Percentiles rank a stretch among this genome's conserved stretches.
Conservation (phyloP, 2,113 vertebrate species). For the Delphinus delphis region DNA sequence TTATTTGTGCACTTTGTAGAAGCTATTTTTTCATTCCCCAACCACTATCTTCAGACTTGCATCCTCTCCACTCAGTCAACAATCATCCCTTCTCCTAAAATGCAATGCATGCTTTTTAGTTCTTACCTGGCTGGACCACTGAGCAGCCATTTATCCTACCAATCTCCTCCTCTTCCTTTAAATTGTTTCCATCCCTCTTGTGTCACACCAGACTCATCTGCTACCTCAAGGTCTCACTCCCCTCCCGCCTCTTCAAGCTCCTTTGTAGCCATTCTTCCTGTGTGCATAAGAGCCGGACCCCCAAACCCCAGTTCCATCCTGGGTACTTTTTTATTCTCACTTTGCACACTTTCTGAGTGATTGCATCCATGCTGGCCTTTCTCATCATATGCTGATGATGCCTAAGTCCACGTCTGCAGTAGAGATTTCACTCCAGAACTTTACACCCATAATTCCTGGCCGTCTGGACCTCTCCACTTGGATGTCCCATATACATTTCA, state of each 20-base stretch:
- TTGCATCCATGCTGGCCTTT: not conserved
- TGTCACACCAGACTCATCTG: not conserved
- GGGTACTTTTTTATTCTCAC: too few relatives aligned
- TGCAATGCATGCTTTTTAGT: not conserved
- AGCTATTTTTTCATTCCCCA: not conserved
- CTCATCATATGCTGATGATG: not conserved
- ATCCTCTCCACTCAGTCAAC: not conserved
- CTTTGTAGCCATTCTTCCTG: not conserved
- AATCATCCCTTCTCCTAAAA: not conserved
- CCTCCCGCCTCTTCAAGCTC: too few relatives aligned
- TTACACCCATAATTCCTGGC: not conserved
- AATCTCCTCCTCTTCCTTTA: not conserved
- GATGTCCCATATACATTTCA: not conserved
- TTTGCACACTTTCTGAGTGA: not conserved
- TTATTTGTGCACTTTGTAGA: not conserved
- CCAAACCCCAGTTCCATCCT: not conserved
- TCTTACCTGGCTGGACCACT: not conserved
- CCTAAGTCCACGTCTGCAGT: too few relatives aligned
- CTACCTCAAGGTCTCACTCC: not conserved
- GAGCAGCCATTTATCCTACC: not conserved
- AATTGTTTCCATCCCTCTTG: not conserved
- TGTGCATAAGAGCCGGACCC: fast-evolving
- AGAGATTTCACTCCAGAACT: not conserved
- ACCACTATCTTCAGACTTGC: not conserved
- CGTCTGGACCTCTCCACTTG: not conserved